Conservation (phyloP, 2,888 invertebrate genomes). For the Pelosia muscerda region DNA sequence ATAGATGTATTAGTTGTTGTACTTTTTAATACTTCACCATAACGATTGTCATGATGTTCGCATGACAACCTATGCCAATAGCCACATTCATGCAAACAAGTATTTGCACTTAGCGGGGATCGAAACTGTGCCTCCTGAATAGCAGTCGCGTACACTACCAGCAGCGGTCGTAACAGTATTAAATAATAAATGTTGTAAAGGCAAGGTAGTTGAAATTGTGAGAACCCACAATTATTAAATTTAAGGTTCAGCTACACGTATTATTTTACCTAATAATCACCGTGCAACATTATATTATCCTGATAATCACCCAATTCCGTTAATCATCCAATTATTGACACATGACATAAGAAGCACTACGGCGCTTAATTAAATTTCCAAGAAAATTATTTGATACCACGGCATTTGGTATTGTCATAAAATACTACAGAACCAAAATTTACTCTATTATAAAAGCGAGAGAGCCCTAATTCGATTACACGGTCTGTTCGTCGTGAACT, state of each 20-base stretch:
- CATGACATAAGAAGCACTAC: slow-evolving; percentile 37
- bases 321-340: slow-evolving; percentile 3
- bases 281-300: neutral
- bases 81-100: no score
- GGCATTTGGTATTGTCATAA: slow-evolving; percentile 23
- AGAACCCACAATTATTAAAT: neutral
- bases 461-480: slow-evolving; percentile 22
- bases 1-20: no score
- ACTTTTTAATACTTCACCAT: no score
- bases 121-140: no score
- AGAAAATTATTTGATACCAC: slow-evolving; percentile 33
- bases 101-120: no score
- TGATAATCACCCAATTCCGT: neutral
- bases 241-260: neutral
- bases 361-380: slow-evolving; percentile 36
- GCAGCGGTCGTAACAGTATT: no score
- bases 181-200: neutral
- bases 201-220: neutral
- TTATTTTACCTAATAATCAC: neutral
- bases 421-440: neutral
- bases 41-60: no score
- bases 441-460: slow-evolving; percentile 4
- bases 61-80: no score
- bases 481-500: neutral
- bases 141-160: no score